Conservation (phyloP, 1,140 invertebrate genomes). For the Neodiprion virginianus region DNA sequence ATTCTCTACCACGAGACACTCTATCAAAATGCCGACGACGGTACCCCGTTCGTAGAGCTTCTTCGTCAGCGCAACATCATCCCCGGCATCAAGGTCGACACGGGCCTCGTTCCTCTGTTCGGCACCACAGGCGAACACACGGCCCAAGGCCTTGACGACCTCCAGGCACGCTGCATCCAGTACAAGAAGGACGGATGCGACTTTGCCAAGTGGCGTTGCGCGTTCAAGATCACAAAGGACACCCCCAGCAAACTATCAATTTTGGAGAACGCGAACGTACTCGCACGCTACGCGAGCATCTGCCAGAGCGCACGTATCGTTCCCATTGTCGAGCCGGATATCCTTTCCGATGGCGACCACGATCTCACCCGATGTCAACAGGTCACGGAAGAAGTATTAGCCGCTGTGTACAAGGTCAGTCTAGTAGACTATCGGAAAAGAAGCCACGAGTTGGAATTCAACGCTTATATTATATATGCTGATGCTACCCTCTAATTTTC, state of each 20-base stretch:
- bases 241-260: conserved; percentile 92
- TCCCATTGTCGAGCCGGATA: conserved; percentile 97
- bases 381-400: conserved; percentile 95
- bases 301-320: conserved; percentile 96
- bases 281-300: conserved; percentile 95
- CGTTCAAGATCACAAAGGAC: conserved; percentile 91
- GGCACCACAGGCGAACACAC: conserved; percentile 94
- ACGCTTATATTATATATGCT: not conserved
- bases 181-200: conserved; percentile 98
- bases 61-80: conserved; percentile 86
- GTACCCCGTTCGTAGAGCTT: conserved; percentile 81
- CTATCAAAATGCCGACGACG: conserved; percentile 92
- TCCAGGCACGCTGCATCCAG: conserved; percentile 92
- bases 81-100: conserved; percentile 93
- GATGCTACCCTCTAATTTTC: too few species aligned
- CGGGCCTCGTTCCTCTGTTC: conserved; percentile 86
- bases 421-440: not conserved
- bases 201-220: conserved; percentile 99
- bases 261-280: conserved; percentile 92
- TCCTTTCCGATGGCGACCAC: conserved; percentile 87
- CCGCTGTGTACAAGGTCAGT: conserved; percentile 89
- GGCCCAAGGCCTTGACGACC: conserved; percentile 96
- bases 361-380: conserved; percentile 92
- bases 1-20: conserved; percentile 98
- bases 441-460: not conserved